Evolutionary conservation across 2,888 invertebrate genomes (phyloP).

Genomic region (Pseudococcus viburni): DNA sequence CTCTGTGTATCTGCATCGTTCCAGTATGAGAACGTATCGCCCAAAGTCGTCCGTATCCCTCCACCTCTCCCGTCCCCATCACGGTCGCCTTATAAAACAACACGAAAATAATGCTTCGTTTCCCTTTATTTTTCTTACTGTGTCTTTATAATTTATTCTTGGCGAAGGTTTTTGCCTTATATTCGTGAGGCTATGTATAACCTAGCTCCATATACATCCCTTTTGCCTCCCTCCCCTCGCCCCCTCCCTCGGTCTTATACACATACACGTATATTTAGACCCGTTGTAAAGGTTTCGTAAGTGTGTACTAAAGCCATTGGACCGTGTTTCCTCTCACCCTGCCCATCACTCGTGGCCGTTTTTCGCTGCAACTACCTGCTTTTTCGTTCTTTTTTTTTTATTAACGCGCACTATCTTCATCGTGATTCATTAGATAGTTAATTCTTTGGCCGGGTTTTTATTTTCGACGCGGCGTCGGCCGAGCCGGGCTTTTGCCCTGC

Average conservation of each 20-base stretch:
- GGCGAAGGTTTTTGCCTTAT: constrained; percentile 15
- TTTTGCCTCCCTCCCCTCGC: too few relatives aligned
- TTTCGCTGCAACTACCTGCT: constrained; percentile 16
- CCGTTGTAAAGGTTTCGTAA: not conserved
- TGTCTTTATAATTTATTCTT: constrained; percentile 28
- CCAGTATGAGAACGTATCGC: not conserved
- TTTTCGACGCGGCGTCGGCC: not conserved
- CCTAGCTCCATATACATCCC: too few relatives aligned
- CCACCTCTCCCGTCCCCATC: not conserved
- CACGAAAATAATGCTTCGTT: constrained; percentile 24
- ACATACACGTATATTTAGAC: not conserved
- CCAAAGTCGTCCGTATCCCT: constrained; percentile 10
- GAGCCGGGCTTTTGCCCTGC: not conserved
- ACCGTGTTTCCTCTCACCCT: not conserved
- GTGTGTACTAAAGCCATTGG: constrained; percentile 22
- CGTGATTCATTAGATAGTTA: constrained; percentile 31
- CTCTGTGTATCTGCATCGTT: not conserved
- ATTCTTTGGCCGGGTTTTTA: constrained; percentile 31
- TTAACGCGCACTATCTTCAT: constrained; percentile 15
- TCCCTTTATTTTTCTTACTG: constrained; percentile 35
- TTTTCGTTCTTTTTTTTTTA: not conserved
- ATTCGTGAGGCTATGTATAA: not conserved
- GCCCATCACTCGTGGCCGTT: not conserved
- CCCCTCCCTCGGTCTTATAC: not conserved
- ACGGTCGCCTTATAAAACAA: not conserved